Evolutionary conservation across 1,140 invertebrate genomes (phyloP).

Genomic region (Rhynchophorus ferrugineus): DNA sequence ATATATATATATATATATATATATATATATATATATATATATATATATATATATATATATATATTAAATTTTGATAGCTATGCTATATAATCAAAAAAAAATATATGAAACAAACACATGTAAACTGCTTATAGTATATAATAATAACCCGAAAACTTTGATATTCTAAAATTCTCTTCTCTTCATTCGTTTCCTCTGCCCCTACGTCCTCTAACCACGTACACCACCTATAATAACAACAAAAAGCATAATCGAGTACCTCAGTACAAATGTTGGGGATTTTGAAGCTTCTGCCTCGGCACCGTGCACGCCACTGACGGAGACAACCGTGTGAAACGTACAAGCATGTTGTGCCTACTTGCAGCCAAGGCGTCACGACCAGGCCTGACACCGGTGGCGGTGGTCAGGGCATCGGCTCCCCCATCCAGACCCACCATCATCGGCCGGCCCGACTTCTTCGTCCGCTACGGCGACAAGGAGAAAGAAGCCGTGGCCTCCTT

Average conservation of each 20-base stretch:
- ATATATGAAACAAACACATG: too few relatives aligned
- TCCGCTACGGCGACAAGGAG: slow-evolving; percentile 69
- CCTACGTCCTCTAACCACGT: neutral
- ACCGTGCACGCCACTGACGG: slow-evolving; percentile 42
- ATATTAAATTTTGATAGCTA: too few relatives aligned
- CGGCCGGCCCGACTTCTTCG: slow-evolving; percentile 64
- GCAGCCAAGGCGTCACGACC: slow-evolving; percentile 52
- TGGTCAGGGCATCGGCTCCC: slow-evolving; percentile 40
- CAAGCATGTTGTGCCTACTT: slow-evolving; percentile 31
- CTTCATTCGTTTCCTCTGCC: neutral
- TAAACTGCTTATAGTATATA: too few relatives aligned
- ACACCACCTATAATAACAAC: slow-evolving; percentile 1
- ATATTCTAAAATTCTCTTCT: too few relatives aligned
- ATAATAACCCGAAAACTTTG: too few relatives aligned
- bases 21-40: too few relatives aligned
- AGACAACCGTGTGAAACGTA: slow-evolving; percentile 35
- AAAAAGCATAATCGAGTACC: slow-evolving; percentile 15
- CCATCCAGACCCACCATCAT: slow-evolving; percentile 57
- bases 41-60: too few relatives aligned
- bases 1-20: too few relatives aligned
- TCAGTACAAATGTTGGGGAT: slow-evolving; percentile 40
- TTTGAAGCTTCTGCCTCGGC: slow-evolving; percentile 39
- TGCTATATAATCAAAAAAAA: too few relatives aligned
- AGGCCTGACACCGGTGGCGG: slow-evolving; percentile 41
- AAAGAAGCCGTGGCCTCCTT: slow-evolving; percentile 68